A percentile compares a stretch with the other conserved stretches of the same genome.
Conservation (phyloP, 2,797 vertebrate species). For the Benthosema pterotum region DNA sequence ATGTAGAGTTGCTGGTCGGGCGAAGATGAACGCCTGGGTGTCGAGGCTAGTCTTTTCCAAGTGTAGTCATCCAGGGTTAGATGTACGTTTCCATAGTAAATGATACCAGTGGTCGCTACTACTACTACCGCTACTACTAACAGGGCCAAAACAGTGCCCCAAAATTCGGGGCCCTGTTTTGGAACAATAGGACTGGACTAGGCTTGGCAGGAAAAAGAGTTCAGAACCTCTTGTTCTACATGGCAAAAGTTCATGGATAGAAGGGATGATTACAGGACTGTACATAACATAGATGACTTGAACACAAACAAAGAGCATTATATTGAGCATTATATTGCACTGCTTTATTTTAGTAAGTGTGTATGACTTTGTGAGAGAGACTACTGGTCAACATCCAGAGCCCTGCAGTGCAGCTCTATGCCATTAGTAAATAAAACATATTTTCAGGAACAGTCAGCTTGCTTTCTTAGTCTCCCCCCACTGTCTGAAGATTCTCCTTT, state of each 20-base stretch:
- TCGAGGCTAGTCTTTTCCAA: too few relatives aligned
- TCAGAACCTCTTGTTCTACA: constrained; percentile 41
- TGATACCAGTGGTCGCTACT: too few relatives aligned
- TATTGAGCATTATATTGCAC: constrained; percentile 73
- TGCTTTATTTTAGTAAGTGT: constrained; percentile 63
- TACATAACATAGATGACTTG: constrained; percentile 65
- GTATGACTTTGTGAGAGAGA: constrained; percentile 32
- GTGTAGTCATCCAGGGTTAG: too few relatives aligned
- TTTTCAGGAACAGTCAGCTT: constrained; percentile 23
- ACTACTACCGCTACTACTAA: too few relatives aligned
- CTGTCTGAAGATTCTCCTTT: constrained; percentile 62
- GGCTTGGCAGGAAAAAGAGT: constrained; percentile 33
- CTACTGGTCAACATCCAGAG: constrained; percentile 21
- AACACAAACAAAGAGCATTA: constrained; percentile 79
- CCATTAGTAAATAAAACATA: constrained; percentile 36
- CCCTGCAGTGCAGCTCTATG: constrained; percentile 29
- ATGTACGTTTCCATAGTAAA: too few relatives aligned
- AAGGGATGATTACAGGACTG: constrained; percentile 68
- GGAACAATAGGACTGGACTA: constrained; percentile 25
- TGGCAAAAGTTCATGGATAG: constrained; percentile 72
- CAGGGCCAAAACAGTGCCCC: too few relatives aligned
- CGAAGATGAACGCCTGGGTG: too few relatives aligned
- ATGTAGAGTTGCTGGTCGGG: too few relatives aligned
- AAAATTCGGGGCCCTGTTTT: constrained; percentile 11
- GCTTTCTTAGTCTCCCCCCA: constrained; percentile 36